Percentiles rank a stretch among this genome's conserved stretches.
Evolutionary conservation across 2,113 vertebrate genomes (phyloP).

Genomic region (Corythornis vintsioides): DNA sequence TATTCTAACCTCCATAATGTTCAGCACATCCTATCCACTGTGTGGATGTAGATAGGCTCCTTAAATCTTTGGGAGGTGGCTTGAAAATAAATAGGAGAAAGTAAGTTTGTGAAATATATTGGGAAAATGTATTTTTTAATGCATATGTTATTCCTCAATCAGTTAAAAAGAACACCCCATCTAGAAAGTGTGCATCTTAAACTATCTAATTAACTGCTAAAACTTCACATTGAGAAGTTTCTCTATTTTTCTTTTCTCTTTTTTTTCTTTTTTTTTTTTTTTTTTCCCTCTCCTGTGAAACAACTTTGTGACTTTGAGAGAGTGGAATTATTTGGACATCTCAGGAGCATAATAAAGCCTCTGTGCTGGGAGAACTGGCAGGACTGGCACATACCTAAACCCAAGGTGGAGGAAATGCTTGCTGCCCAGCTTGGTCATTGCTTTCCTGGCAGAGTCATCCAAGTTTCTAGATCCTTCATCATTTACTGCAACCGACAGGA

Average conservation of each 20-base stretch:
- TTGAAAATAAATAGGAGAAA: neutral
- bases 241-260: neutral
- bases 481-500: slow-evolving; percentile 90
- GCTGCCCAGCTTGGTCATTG: slow-evolving; percentile 88
- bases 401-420: slow-evolving; percentile 88
- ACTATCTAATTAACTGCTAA: slow-evolving; percentile 40
- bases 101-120: slow-evolving; percentile 1
- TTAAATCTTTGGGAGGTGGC: neutral
- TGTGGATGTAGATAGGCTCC: neutral
- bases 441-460: slow-evolving; percentile 89
- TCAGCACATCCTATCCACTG: neutral
- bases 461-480: slow-evolving; percentile 95
- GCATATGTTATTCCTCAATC: slow-evolving; percentile 5
- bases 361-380: slow-evolving; percentile 27
- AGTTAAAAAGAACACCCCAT: slow-evolving; percentile 37
- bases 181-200: slow-evolving; percentile 13
- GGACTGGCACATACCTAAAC: slow-evolving; percentile 82
- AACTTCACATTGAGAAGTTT: neutral
- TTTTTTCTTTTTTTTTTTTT: neutral
- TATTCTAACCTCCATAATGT: neutral
- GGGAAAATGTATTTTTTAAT: slow-evolving; percentile 14
- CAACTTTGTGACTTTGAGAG: slow-evolving; percentile 50
- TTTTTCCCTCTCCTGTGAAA: neutral
- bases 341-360: slow-evolving; percentile 56
- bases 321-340: slow-evolving; percentile 61